Base-by-base conservation (phyloP, 2,888 invertebrate genomes). In the Cantharis rufa region DNA sequence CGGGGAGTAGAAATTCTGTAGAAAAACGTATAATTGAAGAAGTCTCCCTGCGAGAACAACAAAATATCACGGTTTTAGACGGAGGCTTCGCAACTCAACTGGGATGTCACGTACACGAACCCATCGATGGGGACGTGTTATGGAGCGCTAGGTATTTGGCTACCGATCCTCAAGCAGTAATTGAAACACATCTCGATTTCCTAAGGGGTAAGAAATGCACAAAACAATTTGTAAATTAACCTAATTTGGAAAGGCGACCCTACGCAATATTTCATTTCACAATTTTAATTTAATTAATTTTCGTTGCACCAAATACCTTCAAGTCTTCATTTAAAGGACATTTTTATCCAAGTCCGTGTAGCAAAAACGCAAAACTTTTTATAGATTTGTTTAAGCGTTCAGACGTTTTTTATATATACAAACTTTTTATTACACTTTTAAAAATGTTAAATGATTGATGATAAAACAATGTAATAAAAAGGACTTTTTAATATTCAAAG, bases 71-170 rank as follows among this genome's bases (percentile, higher is more conserved):
- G 24, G 85, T 92, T n/a, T 80, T 92, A 64, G 92, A 92, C 81
- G 96, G 96, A 0, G 96, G 96, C 3, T 95, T 96, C 87, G 94
- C 94, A 11, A 93, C 95, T 10, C 96, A 96, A 87, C 90, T 96
- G 81, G 92, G 93, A 2, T 92, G 92, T 70, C 93, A 95, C 86
- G 93, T 95, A 16, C 92, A 93, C 0, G 91, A 93, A 81, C 91
- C 92, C 74, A 93, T 96, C 76, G 94, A 96, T 86, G 94, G 94
- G 0, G 96, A 97, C 87, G 96, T 96, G 0, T 88, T 98, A 32
- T 98, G 97, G 97, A 96, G 95, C 84, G 94, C 96, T 5, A 91
- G 94, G 76, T 94, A 95, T 84, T 90, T 97, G 79, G 91, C 93
- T 75, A 94, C 94, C 1, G 91, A 96, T 87, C 95, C 95, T 2